A percentile compares a stretch with the other conserved stretches of the same genome.
These are phyloP conservation scores for Anas capensis DNA, from an alignment of 2,797 vertebrate species.

Conservation along the genomic window DNA sequence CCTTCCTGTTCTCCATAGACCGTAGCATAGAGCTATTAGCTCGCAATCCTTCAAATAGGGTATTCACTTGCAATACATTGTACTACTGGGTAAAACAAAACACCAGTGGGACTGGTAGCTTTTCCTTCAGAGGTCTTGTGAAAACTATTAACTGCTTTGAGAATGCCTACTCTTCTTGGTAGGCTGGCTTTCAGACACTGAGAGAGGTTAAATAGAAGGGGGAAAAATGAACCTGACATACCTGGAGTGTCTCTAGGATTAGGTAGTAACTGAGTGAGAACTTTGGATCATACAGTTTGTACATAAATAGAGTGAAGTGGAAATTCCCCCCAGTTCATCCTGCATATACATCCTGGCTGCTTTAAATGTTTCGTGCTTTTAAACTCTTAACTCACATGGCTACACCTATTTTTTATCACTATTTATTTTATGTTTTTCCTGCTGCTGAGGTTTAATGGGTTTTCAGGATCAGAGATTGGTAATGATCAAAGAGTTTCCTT, in stretches of 20 bases:
- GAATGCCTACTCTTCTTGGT: not conserved
- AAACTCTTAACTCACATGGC: not conserved
- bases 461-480: constrained; percentile 22
- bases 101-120: not conserved
- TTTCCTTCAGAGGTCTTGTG: not conserved
- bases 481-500: not conserved
- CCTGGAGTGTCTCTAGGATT: not conserved
- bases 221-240: not conserved
- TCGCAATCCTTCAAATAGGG: not conserved
- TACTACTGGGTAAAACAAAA: not conserved
- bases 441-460: not conserved
- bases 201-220: not conserved
- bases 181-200: not conserved
- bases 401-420: not conserved
- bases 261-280: constrained; percentile 32
- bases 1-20: not conserved
- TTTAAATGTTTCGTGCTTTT: not conserved
- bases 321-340: not conserved
- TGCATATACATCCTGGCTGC: not conserved
- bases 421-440: not conserved
- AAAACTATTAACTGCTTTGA: not conserved
- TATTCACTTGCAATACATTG: not conserved
- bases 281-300: not conserved
- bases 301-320: not conserved
- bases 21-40: not conserved